Evolutionary conservation across 2,113 vertebrate genomes (phyloP), one percentile per base, ranked within the genome.

Genomic region (Lutjanus erythropterus): DNA sequence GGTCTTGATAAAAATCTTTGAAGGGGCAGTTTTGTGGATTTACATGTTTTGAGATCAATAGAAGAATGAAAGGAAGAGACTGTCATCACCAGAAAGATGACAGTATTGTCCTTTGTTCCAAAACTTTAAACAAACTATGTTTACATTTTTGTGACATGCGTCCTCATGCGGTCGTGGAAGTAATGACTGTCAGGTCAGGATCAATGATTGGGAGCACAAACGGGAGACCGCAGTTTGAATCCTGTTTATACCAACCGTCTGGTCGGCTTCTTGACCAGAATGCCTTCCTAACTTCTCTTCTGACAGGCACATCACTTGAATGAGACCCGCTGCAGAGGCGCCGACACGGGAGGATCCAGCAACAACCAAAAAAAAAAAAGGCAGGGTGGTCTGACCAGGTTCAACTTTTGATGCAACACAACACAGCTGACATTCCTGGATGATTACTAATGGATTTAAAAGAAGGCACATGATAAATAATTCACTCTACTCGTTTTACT

Each of bases 61-160:
- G 35, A 71, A 78, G 67, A 81, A 71, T 67, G 37, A 71, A 44
- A 83, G 87, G 80, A 86, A 84, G 81, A 55, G 46, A 27, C 41
- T 47, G 78, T 66, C 78, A 44, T 1, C 61, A 14, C 4, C 18
- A 60, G 74, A 84, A 25, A 49, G 64, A 83, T 53, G 35, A 41
- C 73, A 29, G 55, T 53, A 83, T 83, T 86, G 86, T 86, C 62
- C 23, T 74, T 39, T 29, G 25, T 46, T 50, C 18, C 18, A 33
- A 53, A 44, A 39, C 19, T 3, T 70, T 0, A 21, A 61, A 49
- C 49, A 2, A 19, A 0, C 4, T 0, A 0, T 74, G 87, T 86
- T 84, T 79, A 84, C 16, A 27, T 46, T 72, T 35, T 42, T 6
- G 9, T 29, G 52, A n/a, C 52, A 37, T 1, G 19, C 60, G 1